Conservation (phyloP, 1,140 invertebrate species). For the Drosophila eugracilis region DNA sequence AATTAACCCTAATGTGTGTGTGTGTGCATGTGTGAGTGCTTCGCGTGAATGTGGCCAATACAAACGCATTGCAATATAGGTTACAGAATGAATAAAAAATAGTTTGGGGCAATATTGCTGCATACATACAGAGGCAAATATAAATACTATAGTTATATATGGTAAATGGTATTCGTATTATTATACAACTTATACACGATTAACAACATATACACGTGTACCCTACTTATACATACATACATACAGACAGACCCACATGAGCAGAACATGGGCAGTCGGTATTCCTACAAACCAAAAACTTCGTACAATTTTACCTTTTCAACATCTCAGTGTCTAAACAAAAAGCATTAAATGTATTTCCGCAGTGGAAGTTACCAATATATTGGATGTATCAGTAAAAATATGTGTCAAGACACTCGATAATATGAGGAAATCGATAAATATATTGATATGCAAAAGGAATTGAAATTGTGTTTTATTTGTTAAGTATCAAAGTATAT, state of each 20-base stretch:
- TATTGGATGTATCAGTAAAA: conserved; percentile 62
- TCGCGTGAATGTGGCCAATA: conserved; percentile 40
- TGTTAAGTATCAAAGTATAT: no score
- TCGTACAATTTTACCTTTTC: conserved; percentile 83
- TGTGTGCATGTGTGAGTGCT: conserved; percentile 17
- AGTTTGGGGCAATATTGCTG: conserved; percentile 46
- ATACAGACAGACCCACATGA: conserved; percentile 46
- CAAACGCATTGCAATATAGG: conserved; percentile 53
- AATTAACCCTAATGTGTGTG: conserved; percentile 31
- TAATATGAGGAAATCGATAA: conserved; percentile 69
- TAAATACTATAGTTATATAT: conserved; percentile 45
- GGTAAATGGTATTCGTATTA: conserved; percentile 53
- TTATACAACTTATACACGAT: conserved; percentile 58
- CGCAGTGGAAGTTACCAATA: conserved; percentile 40
- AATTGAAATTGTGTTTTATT: conserved; percentile 30
- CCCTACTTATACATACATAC: conserved; percentile 31
- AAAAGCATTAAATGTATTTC: conserved; percentile 42
- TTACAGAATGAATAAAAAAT: conserved; percentile 18
- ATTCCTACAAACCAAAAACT: conserved; percentile 50
- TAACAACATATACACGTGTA: conserved; percentile 48
- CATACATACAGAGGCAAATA: conserved; percentile 37
- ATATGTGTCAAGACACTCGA: conserved; percentile 59
- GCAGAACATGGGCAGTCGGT: conserved; percentile 24
- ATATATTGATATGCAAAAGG: conserved; percentile 77
- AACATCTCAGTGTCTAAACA: conserved; percentile 81